Conservation (phyloP, 1,140 invertebrate genomes). For the Drosophila funebris region DNA sequence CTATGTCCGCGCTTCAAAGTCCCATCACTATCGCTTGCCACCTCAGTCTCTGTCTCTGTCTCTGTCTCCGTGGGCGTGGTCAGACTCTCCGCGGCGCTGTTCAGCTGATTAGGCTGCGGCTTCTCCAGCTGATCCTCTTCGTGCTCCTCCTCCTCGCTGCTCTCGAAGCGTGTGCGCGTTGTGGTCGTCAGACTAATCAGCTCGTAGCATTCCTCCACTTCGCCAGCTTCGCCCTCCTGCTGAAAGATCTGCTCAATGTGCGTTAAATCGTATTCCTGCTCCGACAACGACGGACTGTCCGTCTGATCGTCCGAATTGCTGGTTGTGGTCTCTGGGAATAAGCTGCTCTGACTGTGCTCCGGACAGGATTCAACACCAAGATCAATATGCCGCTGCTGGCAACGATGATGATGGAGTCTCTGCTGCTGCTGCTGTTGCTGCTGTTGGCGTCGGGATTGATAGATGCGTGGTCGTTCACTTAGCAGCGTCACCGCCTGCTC, state of each 20-base stretch:
- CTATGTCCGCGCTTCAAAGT: constrained; percentile 55
- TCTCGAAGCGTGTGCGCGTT: constrained; percentile 71
- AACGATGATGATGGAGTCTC: constrained; percentile 43
- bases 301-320: constrained; percentile 81
- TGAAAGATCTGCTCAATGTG: constrained; percentile 76
- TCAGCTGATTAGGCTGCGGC: not conserved
- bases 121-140: not conserved
- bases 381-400: constrained; percentile 55
- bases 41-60: not conserved
- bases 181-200: constrained; percentile 75
- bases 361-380: constrained; percentile 71
- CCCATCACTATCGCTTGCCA: constrained; percentile 61
- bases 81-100: not conserved
- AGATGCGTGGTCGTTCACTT: constrained; percentile 70
- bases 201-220: constrained; percentile 68
- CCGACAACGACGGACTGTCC: constrained; percentile 72
- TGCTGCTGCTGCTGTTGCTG: constrained; percentile 49
- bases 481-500: constrained; percentile 65
- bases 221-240: constrained; percentile 30
- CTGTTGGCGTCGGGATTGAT: constrained; percentile 70
- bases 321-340: constrained; percentile 79
- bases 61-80: constrained; percentile 38
- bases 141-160: constrained; percentile 61
- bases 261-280: constrained; percentile 77
- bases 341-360: constrained; percentile 78